phyloP scores from a whole-genome alignment of 2,888 invertebrate species.

The Patella caerulea region DNA sequence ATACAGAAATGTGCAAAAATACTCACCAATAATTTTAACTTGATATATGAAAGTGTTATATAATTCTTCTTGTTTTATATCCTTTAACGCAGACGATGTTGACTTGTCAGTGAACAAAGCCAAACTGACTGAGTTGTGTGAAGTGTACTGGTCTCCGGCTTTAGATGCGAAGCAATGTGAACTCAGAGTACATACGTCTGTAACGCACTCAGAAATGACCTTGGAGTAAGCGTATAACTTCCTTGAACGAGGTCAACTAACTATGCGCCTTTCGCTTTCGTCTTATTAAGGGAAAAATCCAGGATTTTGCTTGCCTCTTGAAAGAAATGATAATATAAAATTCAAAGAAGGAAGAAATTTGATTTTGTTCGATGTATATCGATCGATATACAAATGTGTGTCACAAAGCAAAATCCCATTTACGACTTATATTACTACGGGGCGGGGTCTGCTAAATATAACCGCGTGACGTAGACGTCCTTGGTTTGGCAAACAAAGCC shows the following conservation, averaged over 20 bases:
- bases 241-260: conserved; percentile 8
- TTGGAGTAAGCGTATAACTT: neutral
- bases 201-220: conserved; percentile 5
- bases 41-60: neutral
- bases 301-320: too few species aligned
- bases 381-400: conserved; percentile 23
- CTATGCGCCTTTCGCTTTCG: neutral
- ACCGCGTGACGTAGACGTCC: conserved; percentile 36
- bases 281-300: too few species aligned
- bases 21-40: conserved; percentile 5
- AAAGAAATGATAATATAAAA: too few species aligned
- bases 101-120: conserved; percentile 5
- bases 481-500: conserved; percentile 38
- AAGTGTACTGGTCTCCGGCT: neutral
- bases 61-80: conserved; percentile 16
- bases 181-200: conserved; percentile 2
- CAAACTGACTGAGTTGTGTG: neutral
- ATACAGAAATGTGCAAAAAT: conserved; percentile 9
- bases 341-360: too few species aligned
- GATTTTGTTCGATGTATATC: too few species aligned
- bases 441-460: conserved; percentile 32
- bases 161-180: neutral
- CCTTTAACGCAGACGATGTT: neutral
- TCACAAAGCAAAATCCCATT: conserved; percentile 23
- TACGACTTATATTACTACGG: conserved; percentile 21